A percentile compares a stretch with the other conserved stretches of the same genome.
These are phyloP conservation scores for Loriculus beryllinus DNA, from an alignment of 2,797 vertebrate species.

Conservation along the genomic window DNA sequence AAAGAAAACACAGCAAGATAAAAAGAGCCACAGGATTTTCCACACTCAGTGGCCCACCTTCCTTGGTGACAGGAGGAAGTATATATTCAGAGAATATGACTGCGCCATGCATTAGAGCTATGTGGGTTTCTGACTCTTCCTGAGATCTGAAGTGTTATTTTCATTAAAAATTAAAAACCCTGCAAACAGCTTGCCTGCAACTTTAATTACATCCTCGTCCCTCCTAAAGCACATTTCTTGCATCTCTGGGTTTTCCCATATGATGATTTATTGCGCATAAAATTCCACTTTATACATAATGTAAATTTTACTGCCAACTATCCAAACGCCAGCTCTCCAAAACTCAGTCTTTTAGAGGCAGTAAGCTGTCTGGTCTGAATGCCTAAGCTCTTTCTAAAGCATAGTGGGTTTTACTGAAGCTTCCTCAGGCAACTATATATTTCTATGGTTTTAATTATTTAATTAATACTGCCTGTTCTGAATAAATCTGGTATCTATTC, in stretches of 20 bases:
- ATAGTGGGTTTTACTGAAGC: background rate
- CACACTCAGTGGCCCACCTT: background rate
- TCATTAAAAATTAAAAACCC: background rate
- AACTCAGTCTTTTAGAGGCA: background rate
- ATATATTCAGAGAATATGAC: background rate
- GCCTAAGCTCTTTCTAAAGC: background rate
- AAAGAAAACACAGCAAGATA: background rate
- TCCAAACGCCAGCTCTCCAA: background rate
- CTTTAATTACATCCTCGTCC: background rate
- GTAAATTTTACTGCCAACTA: background rate
- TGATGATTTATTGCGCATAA: background rate
- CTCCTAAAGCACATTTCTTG: background rate
- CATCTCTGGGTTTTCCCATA: background rate
- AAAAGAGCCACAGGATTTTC: background rate
- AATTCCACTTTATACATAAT: background rate
- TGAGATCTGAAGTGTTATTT: background rate
- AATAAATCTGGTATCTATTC: background rate
- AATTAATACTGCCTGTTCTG: background rate
- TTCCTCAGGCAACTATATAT: background rate
- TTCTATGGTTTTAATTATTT: background rate
- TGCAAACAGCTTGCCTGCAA: background rate
- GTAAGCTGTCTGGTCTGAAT: background rate
- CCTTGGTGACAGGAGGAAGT: background rate
- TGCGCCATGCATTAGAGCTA: background rate
- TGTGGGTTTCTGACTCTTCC: background rate